Conservation (phyloP, 2,113 vertebrate genomes). For the Ellobius talpinus region DNA sequence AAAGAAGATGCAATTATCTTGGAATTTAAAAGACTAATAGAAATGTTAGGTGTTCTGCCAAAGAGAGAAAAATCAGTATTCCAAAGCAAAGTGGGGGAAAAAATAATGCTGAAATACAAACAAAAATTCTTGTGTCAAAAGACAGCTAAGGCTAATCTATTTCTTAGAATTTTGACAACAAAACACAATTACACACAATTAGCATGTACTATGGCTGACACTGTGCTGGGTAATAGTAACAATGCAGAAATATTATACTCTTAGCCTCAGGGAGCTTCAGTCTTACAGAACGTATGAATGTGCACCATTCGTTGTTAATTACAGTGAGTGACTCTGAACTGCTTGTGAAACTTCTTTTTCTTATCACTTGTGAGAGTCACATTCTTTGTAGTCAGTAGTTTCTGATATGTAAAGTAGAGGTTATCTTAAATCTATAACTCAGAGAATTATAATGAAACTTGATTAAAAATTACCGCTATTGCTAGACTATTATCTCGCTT, state of each 20-base stretch:
- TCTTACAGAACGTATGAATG: conserved; percentile 1
- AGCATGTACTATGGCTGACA: neutral
- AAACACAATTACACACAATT: neutral
- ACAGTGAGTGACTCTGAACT: conserved; percentile 22
- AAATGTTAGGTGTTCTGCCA: conserved; percentile 38
- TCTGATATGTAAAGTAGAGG: conserved; percentile 41
- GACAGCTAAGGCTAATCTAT: conserved; percentile 27
- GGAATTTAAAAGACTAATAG: conserved; percentile 48
- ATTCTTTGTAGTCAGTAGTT: conserved; percentile 36
- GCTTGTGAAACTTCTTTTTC: conserved; percentile 9
- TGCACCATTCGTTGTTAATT: conserved; percentile 1
- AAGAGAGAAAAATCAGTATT: conserved; percentile 32
- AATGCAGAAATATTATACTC: conserved; percentile 37
- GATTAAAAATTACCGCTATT: neutral
- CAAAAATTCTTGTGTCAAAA: conserved; percentile 37
- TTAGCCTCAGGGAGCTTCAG: conserved; percentile 45
- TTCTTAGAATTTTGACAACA: neutral
- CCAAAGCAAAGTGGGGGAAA: neutral
- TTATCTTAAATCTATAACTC: conserved; percentile 7
- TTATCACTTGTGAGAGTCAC: conserved; percentile 34
- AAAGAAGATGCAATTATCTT: conserved; percentile 55
- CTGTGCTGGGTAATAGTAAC: conserved; percentile 30
- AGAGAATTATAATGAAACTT: neutral
- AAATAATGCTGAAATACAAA: conserved; percentile 36
- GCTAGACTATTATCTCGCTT: neutral